These are phyloP conservation scores for Netelia inedita DNA, from an alignment of 2,888 invertebrate species.

Conservation along the genomic window DNA sequence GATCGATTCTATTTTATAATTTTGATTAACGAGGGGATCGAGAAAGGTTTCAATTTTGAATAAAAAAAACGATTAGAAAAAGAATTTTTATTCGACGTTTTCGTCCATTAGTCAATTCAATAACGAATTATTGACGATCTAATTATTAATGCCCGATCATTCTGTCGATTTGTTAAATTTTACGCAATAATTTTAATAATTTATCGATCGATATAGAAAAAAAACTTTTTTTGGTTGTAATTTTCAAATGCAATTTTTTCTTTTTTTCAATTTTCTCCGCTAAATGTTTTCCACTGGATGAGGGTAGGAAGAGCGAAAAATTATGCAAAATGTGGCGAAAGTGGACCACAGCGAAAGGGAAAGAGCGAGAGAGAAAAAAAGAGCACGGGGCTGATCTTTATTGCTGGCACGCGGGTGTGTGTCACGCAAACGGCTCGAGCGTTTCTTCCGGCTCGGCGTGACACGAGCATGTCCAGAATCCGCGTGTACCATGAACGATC, in stretches of 20 bases:
- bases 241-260: neutral
- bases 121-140: neutral
- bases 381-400: too few species aligned
- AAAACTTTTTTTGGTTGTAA: neutral
- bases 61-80: neutral
- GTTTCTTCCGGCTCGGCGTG: slow-evolving; percentile 7
- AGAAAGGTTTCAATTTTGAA: neutral
- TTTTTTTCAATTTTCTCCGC: neutral
- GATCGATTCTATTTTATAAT: neutral
- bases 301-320: slow-evolving; percentile 25
- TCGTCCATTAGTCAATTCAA: neutral
- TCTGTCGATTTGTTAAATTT: too few species aligned
- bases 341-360: slow-evolving; percentile 18
- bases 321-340: slow-evolving; percentile 62
- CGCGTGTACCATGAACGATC: neutral
- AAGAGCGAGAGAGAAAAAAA: neutral
- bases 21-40: slow-evolving; percentile 5
- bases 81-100: neutral
- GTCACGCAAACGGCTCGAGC: slow-evolving; percentile 10
- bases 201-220: neutral
- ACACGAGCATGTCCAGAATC: slow-evolving; percentile 23
- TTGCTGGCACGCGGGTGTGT: neutral
- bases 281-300: neutral
- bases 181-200: neutral
- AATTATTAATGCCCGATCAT: too few species aligned